A percentile compares a stretch with the other conserved stretches of the same genome.
These are phyloP conservation scores for Serripes groenlandicus DNA, from an alignment of 2,888 invertebrate species.

Conservation along the genomic window DNA sequence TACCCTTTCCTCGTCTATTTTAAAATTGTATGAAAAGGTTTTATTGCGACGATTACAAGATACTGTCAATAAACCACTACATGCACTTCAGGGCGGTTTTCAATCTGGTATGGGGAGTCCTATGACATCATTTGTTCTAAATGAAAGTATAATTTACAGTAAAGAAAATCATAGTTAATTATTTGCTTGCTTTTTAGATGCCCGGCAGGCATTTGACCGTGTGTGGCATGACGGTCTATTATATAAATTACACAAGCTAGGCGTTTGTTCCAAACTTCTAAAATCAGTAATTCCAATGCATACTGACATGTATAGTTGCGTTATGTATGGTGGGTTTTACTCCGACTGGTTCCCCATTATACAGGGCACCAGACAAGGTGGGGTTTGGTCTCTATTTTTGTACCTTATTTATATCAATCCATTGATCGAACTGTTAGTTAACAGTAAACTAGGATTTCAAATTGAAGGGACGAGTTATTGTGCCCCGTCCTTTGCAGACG, in stretches of 20 bases:
- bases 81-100: slow-evolving; percentile 22
- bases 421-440: background rate
- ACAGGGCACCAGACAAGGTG: background rate
- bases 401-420: background rate
- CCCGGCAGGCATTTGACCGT: background rate
- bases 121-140: no score
- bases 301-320: background rate
- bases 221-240: background rate
- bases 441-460: background rate
- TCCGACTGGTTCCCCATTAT: background rate
- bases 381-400: background rate
- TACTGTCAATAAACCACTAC: background rate
- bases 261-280: background rate
- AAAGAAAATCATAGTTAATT: background rate
- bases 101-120: no score
- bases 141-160: background rate
- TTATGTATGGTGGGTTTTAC: background rate
- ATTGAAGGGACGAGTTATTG: background rate
- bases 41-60: background rate
- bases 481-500: background rate
- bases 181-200: background rate
- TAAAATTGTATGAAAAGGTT: slow-evolving; percentile 25
- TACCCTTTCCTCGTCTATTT: slow-evolving; percentile 24
- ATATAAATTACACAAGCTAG: background rate
- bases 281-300: background rate